phyloP scores from a whole-genome alignment of 1,140 invertebrate genomes.

The Popillia japonica region DNA sequence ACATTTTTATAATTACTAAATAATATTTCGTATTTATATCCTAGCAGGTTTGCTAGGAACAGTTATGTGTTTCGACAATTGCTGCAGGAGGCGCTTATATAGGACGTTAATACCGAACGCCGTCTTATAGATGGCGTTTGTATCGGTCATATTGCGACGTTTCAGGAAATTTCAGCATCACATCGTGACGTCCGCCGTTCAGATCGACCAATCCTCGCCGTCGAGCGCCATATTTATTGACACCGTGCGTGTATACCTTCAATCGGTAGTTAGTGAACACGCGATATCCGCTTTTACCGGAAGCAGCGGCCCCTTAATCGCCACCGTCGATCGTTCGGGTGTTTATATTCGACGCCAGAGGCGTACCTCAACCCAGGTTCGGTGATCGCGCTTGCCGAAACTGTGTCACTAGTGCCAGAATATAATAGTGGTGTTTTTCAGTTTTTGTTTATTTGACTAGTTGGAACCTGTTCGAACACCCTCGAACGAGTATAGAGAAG shows the following conservation, averaged over 20 bases:
- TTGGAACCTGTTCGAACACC: conserved; percentile 19
- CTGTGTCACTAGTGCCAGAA: conserved; percentile 17
- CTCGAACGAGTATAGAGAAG: not conserved
- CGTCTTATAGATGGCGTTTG: not conserved
- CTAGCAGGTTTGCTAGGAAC: no score
- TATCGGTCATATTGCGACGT: not conserved
- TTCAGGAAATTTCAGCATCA: conserved; percentile 29
- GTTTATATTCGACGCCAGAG: conserved; percentile 14
- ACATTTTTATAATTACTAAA: no score
- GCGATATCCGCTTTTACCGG: conserved; percentile 25
- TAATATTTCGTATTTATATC: no score
- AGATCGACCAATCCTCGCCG: conserved; percentile 19
- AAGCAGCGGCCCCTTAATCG: conserved; percentile 12
- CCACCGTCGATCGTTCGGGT: conserved; percentile 10
- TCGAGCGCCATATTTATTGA: conserved; percentile 24
- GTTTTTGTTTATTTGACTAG: not conserved
- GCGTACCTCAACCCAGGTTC: conserved; percentile 9
- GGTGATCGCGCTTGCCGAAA: not conserved
- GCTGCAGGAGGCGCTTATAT: conserved; percentile 7
- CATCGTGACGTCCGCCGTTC: conserved; percentile 2
- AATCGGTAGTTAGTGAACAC: conserved; percentile 25
- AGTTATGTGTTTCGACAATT: not conserved
- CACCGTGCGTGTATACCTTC: conserved; percentile 28
- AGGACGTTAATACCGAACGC: not conserved
- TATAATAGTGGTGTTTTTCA: not conserved